Conservation (phyloP, 2,888 invertebrate species). For the Elegia similella region DNA sequence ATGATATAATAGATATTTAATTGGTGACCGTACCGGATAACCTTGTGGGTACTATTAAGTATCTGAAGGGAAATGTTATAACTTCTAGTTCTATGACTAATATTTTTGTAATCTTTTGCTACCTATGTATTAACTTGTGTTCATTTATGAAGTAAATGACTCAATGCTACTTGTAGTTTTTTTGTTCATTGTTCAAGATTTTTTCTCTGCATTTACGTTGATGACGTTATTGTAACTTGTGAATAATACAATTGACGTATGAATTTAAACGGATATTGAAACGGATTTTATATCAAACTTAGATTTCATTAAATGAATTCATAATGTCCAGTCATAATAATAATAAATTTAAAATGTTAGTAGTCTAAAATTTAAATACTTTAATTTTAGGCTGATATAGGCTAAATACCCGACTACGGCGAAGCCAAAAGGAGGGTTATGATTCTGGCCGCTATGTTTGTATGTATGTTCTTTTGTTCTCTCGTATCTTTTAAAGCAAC, state of each 20-base stretch:
- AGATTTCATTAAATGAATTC: not conserved
- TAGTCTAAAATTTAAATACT: not conserved
- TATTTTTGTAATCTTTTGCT: conserved; percentile 34
- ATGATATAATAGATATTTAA: conserved; percentile 48
- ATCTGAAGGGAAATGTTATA: conserved; percentile 46
- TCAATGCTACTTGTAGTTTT: not conserved
- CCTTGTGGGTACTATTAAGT: conserved; percentile 46
- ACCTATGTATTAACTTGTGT: conserved; percentile 21
- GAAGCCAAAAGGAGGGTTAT: too few species aligned
- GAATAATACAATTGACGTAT: conserved; percentile 3
- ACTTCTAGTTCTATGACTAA: conserved; percentile 36
- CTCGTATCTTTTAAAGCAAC: too few species aligned
- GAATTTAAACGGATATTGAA: not conserved
- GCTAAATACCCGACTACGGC: too few species aligned
- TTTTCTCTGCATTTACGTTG: not conserved
- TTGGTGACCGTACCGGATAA: conserved; percentile 46
- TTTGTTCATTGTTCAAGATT: not conserved
- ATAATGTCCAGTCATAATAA: not conserved
- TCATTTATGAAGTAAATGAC: conserved; percentile 9
- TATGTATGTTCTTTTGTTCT: too few species aligned
- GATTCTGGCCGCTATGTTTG: too few species aligned
- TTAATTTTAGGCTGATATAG: too few species aligned
- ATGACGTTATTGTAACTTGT: not conserved
- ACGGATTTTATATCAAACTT: not conserved
- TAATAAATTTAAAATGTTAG: not conserved